These are phyloP conservation scores for Coelopa frigida DNA, from an alignment of 1,140 invertebrate species.

Conservation along the genomic window DNA sequence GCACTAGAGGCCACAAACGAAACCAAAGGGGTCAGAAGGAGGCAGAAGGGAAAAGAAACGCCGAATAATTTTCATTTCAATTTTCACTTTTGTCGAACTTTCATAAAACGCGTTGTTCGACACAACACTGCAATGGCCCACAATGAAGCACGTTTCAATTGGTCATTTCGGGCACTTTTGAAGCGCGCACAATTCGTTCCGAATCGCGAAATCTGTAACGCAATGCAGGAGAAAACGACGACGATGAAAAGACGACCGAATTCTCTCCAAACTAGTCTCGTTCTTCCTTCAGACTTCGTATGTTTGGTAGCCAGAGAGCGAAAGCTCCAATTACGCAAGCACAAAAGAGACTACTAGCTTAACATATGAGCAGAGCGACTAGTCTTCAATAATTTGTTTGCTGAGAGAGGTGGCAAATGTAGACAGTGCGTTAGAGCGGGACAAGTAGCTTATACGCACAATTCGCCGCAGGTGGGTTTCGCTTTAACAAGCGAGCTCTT, in stretches of 20 bases:
- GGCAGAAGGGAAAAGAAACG: constrained; percentile 1
- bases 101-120: not conserved
- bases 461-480: too few species aligned
- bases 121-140: constrained; percentile 1
- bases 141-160: constrained; percentile 4
- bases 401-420: too few species aligned
- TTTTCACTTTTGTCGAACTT: constrained; percentile 3
- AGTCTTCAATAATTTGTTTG: too few species aligned
- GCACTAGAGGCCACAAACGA: too few species aligned
- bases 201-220: constrained; percentile 11
- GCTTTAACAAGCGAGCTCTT: too few species aligned
- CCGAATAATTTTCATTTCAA: not conserved
- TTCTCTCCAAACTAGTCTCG: constrained; percentile 8
- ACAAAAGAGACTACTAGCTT: too few species aligned
- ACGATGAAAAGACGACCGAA: constrained; percentile 10
- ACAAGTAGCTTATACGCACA: too few species aligned
- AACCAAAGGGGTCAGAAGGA: too few species aligned
- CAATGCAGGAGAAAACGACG: constrained; percentile 9
- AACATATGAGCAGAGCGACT: too few species aligned
- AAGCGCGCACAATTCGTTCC: constrained; percentile 7
- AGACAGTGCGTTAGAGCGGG: too few species aligned
- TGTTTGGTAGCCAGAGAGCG: too few species aligned
- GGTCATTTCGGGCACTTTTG: constrained; percentile 5
- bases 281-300: not conserved
- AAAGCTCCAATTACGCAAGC: too few species aligned